phyloP scores from a whole-genome alignment of 2,888 invertebrate species.

The Diarsia dahlii region DNA sequence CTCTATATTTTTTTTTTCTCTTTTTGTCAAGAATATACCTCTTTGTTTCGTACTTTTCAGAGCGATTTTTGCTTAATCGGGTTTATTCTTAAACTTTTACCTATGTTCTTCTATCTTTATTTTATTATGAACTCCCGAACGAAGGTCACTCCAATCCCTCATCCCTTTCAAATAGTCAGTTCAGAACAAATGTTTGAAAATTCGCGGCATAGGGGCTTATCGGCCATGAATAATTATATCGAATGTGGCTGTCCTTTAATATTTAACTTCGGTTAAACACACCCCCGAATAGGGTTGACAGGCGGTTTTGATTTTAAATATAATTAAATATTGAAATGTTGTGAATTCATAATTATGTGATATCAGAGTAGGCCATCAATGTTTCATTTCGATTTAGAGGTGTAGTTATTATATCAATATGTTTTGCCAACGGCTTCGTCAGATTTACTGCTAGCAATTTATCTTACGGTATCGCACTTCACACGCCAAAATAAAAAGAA shows the following conservation, averaged over 20 bases:
- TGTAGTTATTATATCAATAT: too few species aligned
- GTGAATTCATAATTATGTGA: not conserved
- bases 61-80: not conserved
- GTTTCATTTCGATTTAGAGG: too few species aligned
- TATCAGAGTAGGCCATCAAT: too few species aligned
- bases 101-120: not conserved
- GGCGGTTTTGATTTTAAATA: conserved; percentile 6
- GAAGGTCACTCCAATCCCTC: not conserved
- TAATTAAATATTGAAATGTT: conserved; percentile 29
- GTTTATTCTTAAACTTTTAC: not conserved
- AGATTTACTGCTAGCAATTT: too few species aligned
- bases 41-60: not conserved
- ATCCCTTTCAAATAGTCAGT: conserved; percentile 10
- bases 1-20: too few species aligned
- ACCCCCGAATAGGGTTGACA: conserved; percentile 32
- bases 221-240: conserved; percentile 38
- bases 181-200: conserved; percentile 17
- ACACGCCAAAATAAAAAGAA: too few species aligned
- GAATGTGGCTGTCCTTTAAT: conserved; percentile 25
- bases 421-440: too few species aligned
- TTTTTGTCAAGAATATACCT: too few species aligned
- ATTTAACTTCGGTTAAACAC: conserved; percentile 40
- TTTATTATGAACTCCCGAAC: not conserved
- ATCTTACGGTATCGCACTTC: too few species aligned
- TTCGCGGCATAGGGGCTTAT: conserved; percentile 22